phyloP scores from a whole-genome alignment of 2,888 invertebrate genomes.

The Yponomeuta plumbellus region DNA sequence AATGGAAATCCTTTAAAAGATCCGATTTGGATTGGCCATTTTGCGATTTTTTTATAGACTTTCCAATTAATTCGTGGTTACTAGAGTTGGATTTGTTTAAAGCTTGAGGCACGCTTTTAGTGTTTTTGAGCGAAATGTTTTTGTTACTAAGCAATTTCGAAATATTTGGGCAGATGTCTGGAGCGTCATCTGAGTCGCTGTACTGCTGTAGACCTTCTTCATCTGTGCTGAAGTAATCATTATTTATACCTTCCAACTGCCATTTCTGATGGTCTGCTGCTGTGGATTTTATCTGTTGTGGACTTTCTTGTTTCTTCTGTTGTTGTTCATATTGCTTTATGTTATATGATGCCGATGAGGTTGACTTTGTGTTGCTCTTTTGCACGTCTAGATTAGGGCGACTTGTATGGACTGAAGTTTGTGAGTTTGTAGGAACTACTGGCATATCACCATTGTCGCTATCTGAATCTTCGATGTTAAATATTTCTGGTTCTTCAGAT shows the following conservation, averaged over 20 bases:
- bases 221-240: conserved; percentile 18
- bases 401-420: not conserved
- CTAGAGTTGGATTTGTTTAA: conserved; percentile 33
- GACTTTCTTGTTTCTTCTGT: not conserved
- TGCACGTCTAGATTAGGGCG: not conserved
- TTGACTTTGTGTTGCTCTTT: not conserved
- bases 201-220: conserved; percentile 33
- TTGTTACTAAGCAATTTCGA: conserved; percentile 19
- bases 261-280: not conserved
- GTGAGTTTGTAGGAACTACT: conserved; percentile 7
- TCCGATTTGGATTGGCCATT: conserved; percentile 1
- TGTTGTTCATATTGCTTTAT: not conserved
- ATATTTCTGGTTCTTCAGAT: conserved; percentile 54
- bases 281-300: not conserved
- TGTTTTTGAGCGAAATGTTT: conserved; percentile 25
- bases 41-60: not conserved
- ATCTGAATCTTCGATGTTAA: conserved; percentile 64
- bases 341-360: not conserved
- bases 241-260: conserved; percentile 5
- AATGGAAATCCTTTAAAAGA: not conserved
- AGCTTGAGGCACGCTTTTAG: conserved; percentile 25
- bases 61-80: not conserved
- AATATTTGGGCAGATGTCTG: conserved; percentile 6
- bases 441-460: conserved; percentile 49
- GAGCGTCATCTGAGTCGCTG: conserved; percentile 23